Percentiles rank a stretch among this genome's conserved stretches.
phyloP scores from a whole-genome alignment of 2,113 vertebrate species.

The Halichoeres trimaculatus region DNA sequence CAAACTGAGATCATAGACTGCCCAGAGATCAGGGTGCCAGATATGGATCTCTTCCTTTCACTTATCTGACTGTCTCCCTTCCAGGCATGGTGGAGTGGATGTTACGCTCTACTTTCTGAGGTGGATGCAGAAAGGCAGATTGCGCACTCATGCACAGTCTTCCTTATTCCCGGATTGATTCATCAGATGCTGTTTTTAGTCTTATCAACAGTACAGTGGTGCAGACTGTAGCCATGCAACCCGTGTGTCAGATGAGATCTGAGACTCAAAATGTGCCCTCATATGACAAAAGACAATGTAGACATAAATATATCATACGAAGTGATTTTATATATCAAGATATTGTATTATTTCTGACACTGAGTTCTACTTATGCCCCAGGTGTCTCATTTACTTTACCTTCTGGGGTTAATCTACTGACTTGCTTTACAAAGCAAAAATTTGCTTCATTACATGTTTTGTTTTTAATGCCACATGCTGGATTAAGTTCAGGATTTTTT shows the following conservation, averaged over 20 bases:
- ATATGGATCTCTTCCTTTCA: slow-evolving; percentile 10
- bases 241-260: slow-evolving; percentile 37
- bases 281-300: not conserved
- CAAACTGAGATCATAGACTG: slow-evolving; percentile 28
- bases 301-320: not conserved
- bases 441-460: not conserved
- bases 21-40: slow-evolving; percentile 31
- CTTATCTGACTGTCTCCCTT: slow-evolving; percentile 45
- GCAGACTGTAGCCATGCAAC: slow-evolving; percentile 1
- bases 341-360: not conserved
- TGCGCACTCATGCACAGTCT: not conserved
- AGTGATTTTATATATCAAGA: not conserved
- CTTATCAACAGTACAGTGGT: slow-evolving; percentile 34
- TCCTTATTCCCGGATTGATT: slow-evolving; percentile 67
- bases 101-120: not conserved
- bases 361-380: not conserved
- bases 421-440: not conserved
- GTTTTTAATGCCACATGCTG: too few relatives aligned
- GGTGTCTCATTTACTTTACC: not conserved
- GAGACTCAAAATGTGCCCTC: slow-evolving; percentile 1
- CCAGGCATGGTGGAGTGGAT: slow-evolving; percentile 10
- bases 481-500: not conserved
- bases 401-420: not conserved
- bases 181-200: slow-evolving; percentile 18
- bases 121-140: slow-evolving; percentile 24